phyloP scores from a whole-genome alignment of 2,797 vertebrate species.

The Alca torda region DNA sequence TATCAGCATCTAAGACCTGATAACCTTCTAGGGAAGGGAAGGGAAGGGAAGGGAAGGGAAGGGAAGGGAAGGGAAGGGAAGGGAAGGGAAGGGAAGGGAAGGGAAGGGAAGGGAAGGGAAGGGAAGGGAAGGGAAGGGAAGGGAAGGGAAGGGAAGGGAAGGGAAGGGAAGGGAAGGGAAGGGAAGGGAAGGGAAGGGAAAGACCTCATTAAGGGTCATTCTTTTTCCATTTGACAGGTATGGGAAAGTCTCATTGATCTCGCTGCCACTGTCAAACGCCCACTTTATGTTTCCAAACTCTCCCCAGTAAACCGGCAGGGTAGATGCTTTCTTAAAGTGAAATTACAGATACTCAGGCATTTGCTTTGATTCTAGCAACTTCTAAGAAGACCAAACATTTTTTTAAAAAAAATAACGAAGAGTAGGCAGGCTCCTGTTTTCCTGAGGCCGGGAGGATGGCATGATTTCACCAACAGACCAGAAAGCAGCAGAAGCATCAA shows the following conservation, averaged over 20 bases:
- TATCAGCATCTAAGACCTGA: neutral
- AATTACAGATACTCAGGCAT: neutral
- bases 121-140: neutral
- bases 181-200: neutral
- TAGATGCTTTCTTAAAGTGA: neutral
- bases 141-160: neutral
- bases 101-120: neutral
- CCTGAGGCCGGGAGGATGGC: neutral
- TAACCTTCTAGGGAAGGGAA: neutral
- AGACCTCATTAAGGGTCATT: neutral
- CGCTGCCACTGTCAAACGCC: neutral
- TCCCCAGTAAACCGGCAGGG: neutral
- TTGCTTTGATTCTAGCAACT: neutral
- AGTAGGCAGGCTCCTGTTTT: neutral
- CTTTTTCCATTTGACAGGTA: neutral
- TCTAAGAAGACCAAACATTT: neutral
- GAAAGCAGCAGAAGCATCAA: neutral
- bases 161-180: neutral
- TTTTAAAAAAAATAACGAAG: neutral
- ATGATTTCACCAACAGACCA: neutral
- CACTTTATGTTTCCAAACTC: neutral
- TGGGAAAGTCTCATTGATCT: neutral
- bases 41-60: neutral
- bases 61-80: neutral
- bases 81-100: neutral